A percentile compares a stretch with the other conserved stretches of the same genome.
Evolutionary conservation across 2,797 vertebrate genomes (phyloP).

Genomic region (Coreius guichenoti): DNA sequence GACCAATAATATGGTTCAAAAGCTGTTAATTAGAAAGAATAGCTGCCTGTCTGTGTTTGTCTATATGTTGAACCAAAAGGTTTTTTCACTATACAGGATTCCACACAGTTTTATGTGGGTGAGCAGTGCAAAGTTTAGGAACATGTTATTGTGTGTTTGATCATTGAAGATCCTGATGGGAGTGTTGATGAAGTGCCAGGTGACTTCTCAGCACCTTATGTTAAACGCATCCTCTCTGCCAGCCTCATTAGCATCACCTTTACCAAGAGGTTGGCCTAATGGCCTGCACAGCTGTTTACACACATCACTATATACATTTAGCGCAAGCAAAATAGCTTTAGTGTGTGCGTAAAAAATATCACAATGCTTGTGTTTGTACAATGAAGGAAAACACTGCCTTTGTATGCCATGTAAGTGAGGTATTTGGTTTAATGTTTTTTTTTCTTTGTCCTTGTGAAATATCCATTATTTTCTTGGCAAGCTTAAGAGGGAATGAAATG

Average conservation of each 20-base stretch:
- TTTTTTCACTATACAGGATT: background rate
- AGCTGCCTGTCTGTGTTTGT: background rate
- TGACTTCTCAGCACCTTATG: background rate
- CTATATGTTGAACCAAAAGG: background rate
- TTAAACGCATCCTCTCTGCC: background rate
- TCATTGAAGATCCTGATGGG: slow-evolving; percentile 9
- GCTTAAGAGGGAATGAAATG: slow-evolving; percentile 40
- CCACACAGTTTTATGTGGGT: background rate
- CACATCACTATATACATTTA: background rate
- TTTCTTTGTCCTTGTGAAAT: slow-evolving; percentile 30
- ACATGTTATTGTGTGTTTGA: slow-evolving; percentile 1
- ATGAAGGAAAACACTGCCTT: background rate
- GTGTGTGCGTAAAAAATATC: slow-evolving; percentile 10
- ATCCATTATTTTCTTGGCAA: slow-evolving; percentile 32
- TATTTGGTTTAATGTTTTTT: background rate
- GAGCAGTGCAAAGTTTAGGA: slow-evolving; percentile 3
- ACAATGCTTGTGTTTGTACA: slow-evolving; percentile 6
- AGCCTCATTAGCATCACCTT: slow-evolving; percentile 40
- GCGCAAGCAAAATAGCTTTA: slow-evolving; percentile 14
- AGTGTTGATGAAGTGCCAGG: background rate
- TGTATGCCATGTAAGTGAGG: slow-evolving; percentile 10
- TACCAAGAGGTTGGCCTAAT: background rate
- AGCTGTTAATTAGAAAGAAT: background rate
- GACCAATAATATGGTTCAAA: background rate
- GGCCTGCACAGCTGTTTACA: slow-evolving; percentile 26